Percentiles rank a stretch among this genome's conserved stretches.
Evolutionary conservation across 2,888 invertebrate species (phyloP).

Genomic region (Acronicta psi): DNA sequence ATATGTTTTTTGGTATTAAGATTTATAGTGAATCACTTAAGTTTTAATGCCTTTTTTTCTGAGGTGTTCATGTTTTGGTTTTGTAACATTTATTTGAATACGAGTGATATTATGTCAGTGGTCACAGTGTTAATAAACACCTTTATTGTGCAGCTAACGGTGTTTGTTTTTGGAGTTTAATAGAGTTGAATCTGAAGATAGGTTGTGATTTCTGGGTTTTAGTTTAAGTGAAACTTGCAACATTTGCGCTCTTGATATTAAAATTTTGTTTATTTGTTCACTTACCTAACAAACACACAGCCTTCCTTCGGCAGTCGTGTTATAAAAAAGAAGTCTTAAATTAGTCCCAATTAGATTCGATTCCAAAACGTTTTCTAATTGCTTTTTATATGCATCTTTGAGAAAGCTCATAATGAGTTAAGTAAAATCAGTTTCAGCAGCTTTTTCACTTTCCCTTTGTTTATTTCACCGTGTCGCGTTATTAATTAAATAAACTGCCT

Average conservation of each 20-base stretch:
- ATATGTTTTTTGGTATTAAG: slow-evolving; percentile 50
- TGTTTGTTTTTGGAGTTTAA: slow-evolving; percentile 46
- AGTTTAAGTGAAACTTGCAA: slow-evolving; percentile 4
- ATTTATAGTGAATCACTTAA: slow-evolving; percentile 82
- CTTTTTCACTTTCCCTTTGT: too few species aligned
- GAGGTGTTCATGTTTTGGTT: slow-evolving; percentile 64
- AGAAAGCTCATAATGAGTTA: too few species aligned
- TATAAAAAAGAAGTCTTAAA: too few species aligned
- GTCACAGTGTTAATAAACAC: slow-evolving; percentile 72
- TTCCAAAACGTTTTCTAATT: too few species aligned
- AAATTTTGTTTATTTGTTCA: too few species aligned
- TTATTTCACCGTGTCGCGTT: too few species aligned
- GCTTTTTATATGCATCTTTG: too few species aligned
- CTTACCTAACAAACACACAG: too few species aligned
- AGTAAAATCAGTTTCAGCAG: too few species aligned
- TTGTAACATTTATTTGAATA: slow-evolving; percentile 72
- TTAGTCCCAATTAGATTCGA: too few species aligned
- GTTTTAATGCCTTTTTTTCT: slow-evolving; percentile 62
- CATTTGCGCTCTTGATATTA: not conserved
- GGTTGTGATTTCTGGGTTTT: slow-evolving; percentile 19
- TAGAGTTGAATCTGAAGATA: slow-evolving; percentile 1
- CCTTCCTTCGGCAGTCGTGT: too few species aligned
- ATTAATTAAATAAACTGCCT: too few species aligned
- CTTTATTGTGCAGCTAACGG: slow-evolving; percentile 75
- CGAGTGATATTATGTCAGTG: slow-evolving; percentile 84